Conservation (phyloP, 2,113 vertebrate genomes). For the Actenoides lindsayi region DNA sequence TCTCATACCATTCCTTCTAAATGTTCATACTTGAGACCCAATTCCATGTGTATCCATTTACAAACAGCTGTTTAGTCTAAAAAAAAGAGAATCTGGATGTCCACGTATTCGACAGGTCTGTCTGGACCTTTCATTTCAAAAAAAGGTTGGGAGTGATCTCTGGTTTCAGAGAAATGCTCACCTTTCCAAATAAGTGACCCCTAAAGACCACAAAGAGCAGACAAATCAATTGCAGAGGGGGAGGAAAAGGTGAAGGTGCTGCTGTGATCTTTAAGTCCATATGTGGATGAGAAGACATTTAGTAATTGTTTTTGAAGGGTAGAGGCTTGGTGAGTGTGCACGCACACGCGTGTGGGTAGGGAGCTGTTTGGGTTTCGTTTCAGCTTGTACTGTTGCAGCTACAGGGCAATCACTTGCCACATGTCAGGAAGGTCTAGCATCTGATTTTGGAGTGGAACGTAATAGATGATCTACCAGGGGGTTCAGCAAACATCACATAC, state of each 20-base stretch:
- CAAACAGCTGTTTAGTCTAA: background rate
- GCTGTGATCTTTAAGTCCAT: background rate
- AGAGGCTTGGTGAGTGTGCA: background rate
- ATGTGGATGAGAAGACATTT: background rate
- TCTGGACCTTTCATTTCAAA: background rate
- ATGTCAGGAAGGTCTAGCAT: conserved; percentile 36
- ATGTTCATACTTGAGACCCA: background rate
- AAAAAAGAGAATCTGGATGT: background rate
- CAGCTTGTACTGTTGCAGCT: background rate
- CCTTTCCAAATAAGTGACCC: background rate
- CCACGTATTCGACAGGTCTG: accelerated
- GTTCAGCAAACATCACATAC: conserved; percentile 48
- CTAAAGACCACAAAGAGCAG: background rate
- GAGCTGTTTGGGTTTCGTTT: background rate
- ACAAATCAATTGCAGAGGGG: background rate
- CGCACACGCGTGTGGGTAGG: accelerated
- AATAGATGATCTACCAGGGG: conserved; percentile 54
- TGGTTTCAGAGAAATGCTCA: background rate
- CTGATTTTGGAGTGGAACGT: conserved; percentile 38
- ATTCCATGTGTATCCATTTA: background rate
- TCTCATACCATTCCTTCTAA: background rate
- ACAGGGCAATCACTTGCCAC: background rate
- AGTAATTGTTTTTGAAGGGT: background rate
- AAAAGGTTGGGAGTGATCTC: background rate
- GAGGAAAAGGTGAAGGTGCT: background rate